Percentiles rank a stretch among this genome's conserved stretches.
phyloP scores from a whole-genome alignment of 2,113 vertebrate species.

The Phyllostomus hastatus region DNA sequence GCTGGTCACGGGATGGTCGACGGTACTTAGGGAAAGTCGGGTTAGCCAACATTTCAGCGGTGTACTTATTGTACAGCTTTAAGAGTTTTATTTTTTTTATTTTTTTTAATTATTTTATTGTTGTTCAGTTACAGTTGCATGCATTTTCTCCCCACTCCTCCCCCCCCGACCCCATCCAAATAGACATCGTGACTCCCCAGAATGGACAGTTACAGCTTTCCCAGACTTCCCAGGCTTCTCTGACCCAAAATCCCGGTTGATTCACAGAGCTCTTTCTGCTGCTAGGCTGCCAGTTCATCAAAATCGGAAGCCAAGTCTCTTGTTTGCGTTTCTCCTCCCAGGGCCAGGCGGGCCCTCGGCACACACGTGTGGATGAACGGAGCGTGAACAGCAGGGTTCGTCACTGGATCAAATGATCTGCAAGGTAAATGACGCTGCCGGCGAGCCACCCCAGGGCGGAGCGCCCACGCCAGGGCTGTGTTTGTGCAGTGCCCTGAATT shows the following conservation, averaged over 20 bases:
- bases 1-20: not conserved
- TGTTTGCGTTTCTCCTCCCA: not conserved
- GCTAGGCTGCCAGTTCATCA: not conserved
- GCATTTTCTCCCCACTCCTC: too few species aligned
- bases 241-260: not conserved
- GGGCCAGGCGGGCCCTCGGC: not conserved
- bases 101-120: too few species aligned
- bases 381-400: not conserved
- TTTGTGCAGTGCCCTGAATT: not conserved
- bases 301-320: not conserved
- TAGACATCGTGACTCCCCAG: not conserved
- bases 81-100: not conserved
- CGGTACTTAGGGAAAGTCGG: not conserved
- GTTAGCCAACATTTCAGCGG: not conserved
- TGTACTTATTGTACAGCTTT: not conserved
- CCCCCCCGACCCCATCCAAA: not conserved
- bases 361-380: not conserved
- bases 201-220: not conserved
- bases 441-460: not conserved
- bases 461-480: too few species aligned
- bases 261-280: not conserved
- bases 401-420: not conserved
- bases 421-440: not conserved
- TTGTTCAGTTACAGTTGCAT: too few species aligned
- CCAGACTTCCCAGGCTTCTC: not conserved